Evolutionary conservation across 2,888 invertebrate species (phyloP).

Genomic region (Pyrgus malvae): DNA sequence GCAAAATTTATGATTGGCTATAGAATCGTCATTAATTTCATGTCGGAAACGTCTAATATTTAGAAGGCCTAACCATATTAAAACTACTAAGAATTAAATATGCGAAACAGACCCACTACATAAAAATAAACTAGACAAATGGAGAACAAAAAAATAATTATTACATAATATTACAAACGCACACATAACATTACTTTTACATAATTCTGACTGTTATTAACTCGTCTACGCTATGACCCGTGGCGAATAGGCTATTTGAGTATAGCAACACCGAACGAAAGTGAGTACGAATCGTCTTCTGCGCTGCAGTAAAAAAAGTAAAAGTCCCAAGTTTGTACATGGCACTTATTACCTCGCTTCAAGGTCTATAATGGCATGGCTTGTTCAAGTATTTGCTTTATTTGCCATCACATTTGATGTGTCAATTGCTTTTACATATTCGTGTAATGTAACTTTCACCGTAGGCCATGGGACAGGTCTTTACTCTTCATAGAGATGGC

Average conservation of each 20-base stretch:
- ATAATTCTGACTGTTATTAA: slow-evolving; percentile 17
- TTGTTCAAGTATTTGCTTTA: slow-evolving; percentile 36
- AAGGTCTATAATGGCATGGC: slow-evolving; percentile 44
- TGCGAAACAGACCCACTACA: too few species aligned
- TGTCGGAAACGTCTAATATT: too few species aligned
- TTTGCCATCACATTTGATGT: slow-evolving; percentile 34
- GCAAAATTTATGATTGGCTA: too few species aligned
- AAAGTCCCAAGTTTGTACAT: slow-evolving; percentile 50
- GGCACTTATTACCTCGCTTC: slow-evolving; percentile 37
- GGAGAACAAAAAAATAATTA: not conserved
- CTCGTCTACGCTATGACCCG: slow-evolving; percentile 17
- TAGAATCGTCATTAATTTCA: too few species aligned
- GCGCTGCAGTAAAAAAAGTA: slow-evolving; percentile 39
- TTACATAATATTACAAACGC: slow-evolving; percentile 5
- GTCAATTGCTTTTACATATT: slow-evolving; percentile 39
- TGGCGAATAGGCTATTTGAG: slow-evolving; percentile 8
- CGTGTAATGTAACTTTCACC: slow-evolving; percentile 57
- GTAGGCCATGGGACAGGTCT: slow-evolving; percentile 55
- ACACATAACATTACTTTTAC: slow-evolving; percentile 3
- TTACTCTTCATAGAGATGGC: slow-evolving; percentile 39
- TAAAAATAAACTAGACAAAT: not conserved
- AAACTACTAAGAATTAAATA: too few species aligned
- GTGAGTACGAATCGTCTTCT: slow-evolving; percentile 49
- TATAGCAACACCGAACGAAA: slow-evolving; percentile 45
- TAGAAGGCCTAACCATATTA: too few species aligned